Evolutionary conservation across 2,888 invertebrate species (phyloP).

Genomic region (Aphrophora alni): DNA sequence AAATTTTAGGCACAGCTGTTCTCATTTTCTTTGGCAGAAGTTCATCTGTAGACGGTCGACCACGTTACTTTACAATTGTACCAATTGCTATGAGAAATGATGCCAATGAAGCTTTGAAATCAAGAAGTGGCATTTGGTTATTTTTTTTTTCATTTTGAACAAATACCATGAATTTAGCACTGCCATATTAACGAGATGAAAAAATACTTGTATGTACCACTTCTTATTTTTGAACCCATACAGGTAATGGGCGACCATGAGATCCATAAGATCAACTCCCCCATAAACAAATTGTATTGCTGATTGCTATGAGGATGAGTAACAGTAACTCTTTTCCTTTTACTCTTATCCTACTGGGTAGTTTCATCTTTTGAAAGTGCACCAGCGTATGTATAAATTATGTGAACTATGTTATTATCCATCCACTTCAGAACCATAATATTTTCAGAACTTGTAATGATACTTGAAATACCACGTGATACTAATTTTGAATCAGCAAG

Average conservation of each 20-base stretch:
- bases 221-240: background rate
- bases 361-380: too few relatives aligned
- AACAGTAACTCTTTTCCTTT: too few relatives aligned
- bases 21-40: background rate
- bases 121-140: background rate
- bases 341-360: too few relatives aligned
- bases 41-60: background rate
- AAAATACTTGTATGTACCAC: background rate
- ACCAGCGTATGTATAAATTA: too few relatives aligned
- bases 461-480: too few relatives aligned
- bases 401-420: too few relatives aligned
- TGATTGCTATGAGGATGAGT: too few relatives aligned
- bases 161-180: background rate
- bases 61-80: background rate
- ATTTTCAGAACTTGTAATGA: too few relatives aligned
- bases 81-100: background rate
- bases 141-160: constrained; percentile 6
- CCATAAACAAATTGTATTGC: background rate
- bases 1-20: background rate
- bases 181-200: background rate
- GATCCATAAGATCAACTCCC: background rate
- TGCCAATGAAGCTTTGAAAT: constrained; percentile 2
- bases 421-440: too few relatives aligned
- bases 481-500: too few relatives aligned
- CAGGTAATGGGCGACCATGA: background rate